phyloP scores from a whole-genome alignment of 2,113 vertebrate species.

The Salminus brasiliensis region DNA sequence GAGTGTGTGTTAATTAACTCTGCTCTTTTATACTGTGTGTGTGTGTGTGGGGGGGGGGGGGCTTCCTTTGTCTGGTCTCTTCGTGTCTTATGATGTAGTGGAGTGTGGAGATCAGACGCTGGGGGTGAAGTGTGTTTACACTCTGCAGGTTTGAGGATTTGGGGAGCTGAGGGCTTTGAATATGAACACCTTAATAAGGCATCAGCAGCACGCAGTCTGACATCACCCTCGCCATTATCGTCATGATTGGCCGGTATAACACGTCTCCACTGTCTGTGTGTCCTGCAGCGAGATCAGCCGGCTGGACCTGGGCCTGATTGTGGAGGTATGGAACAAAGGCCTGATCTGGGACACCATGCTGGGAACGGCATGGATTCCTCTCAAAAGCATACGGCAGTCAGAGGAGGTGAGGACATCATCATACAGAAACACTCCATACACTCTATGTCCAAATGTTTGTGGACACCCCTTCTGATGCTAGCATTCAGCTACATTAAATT shows the following conservation, averaged over 20 bases:
- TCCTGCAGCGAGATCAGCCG: constrained; percentile 90
- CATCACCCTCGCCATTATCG: no score
- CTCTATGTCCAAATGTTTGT: no score
- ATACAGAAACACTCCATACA: not conserved
- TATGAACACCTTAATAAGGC: no score
- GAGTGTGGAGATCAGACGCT: not conserved
- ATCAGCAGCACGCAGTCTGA: no score
- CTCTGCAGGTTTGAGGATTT: no score
- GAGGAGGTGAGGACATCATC: constrained; percentile 82
- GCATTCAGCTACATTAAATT: no score
- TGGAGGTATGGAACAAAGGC: constrained; percentile 99
- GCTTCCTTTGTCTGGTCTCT: not conserved
- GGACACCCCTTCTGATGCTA: no score
- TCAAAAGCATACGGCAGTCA: constrained; percentile 87
- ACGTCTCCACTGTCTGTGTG: not conserved
- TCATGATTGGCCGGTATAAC: no score
- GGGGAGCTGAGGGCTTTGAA: no score
- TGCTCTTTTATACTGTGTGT: constrained; percentile 18
- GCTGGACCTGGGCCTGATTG: constrained; percentile 93
- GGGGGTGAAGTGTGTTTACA: not conserved
- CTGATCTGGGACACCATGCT: constrained; percentile 98
- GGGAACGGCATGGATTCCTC: constrained; percentile 91
- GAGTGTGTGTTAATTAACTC: constrained; percentile 28
- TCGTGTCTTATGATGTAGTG: not conserved
- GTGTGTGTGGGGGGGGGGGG: no score